Conservation (phyloP, 2,888 invertebrate genomes). For the Pristionchus exspectatus region DNA sequence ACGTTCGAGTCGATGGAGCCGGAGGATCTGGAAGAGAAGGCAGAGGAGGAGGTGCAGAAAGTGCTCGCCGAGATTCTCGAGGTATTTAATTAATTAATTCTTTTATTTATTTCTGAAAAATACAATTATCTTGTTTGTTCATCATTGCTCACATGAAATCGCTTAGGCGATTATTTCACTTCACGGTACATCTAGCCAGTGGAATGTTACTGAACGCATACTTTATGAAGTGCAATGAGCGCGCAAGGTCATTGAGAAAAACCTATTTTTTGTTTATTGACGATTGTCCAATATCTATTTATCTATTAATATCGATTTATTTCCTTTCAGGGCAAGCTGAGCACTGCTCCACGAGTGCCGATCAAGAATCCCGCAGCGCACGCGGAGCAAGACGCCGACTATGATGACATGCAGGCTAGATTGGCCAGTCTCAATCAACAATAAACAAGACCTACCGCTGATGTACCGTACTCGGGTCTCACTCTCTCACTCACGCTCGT, state of each 20-base stretch:
- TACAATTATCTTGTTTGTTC: not conserved
- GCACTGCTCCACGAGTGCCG: slow-evolving; percentile 73
- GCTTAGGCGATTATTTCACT: too few species aligned
- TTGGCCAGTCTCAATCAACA: slow-evolving; percentile 66
- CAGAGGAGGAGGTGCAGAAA: slow-evolving; percentile 87
- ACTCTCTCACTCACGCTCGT: not conserved
- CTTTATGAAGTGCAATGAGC: too few species aligned
- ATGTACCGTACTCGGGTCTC: slow-evolving; percentile 46
- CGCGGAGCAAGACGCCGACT: slow-evolving; percentile 59
- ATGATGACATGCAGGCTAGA: slow-evolving; percentile 66
- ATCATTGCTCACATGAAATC: too few species aligned
- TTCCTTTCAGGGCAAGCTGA: slow-evolving; percentile 69
- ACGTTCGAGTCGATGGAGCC: slow-evolving; percentile 90
- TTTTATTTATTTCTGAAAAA: not conserved
- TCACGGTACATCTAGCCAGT: too few species aligned
- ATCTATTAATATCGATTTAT: not conserved
- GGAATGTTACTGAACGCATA: too few species aligned
- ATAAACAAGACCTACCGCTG: slow-evolving; percentile 11
- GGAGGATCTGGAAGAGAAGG: slow-evolving; percentile 96
- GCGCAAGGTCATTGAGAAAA: too few species aligned
- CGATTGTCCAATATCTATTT: not conserved
- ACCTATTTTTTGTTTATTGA: too few species aligned
- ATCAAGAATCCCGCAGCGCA: slow-evolving; percentile 62
- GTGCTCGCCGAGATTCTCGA: slow-evolving; percentile 56
- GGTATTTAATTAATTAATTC: not conserved